Base-by-base conservation (phyloP, 92 coral and sea anemone species). In the Siderastrea siderea region DNA sequence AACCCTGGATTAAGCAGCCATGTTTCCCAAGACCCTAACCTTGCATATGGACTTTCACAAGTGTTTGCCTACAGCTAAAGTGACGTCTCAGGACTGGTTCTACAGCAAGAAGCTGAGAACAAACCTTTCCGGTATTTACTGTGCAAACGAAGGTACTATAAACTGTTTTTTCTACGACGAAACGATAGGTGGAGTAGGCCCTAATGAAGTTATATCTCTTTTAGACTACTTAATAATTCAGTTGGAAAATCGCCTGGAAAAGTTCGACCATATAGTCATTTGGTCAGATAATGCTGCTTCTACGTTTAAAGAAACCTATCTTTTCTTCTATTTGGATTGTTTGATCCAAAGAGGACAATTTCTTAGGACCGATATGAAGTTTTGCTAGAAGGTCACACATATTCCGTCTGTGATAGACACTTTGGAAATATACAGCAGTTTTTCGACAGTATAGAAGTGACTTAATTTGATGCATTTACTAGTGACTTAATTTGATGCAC, bases 321-420 rank as follows among this genome's bases (percentile, higher is more conserved):
- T 86, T 6, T 86, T 69, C n/a, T 77, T n/a, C 77, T 85, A 17
- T 52, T 16, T 66, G 44, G 75, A 77, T 7, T 53, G 66, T 51
- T 44, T 76, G 11, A 47, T 77, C 15, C 80, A 49, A 13, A 15
- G n/a, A 7, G 77, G 69, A 47, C 55, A 76, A 11, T 78, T 87
- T 47, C 43, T 55, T 26, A 19, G 68, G 69, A 62, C 74, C 43
- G 86, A 87, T 47, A 38, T 87, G 6, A 79, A 87, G 52, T 80
- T 87, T 79, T 87, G 26, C 12, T 80, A 7, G 87, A 87, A 76
- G 91, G 91, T 4, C 86, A 87, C 80, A 80, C 86, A 2, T 87
- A 79, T 50, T 70, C 81, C 16, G 83, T 87, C 80, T 71, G 81
- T 51, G 86, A 87, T 5, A 70, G 86, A 70, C 17, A 75, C 6